Base-by-base conservation (phyloP, 2,113 vertebrate species). In the Oncorhynchus nerka region DNA sequence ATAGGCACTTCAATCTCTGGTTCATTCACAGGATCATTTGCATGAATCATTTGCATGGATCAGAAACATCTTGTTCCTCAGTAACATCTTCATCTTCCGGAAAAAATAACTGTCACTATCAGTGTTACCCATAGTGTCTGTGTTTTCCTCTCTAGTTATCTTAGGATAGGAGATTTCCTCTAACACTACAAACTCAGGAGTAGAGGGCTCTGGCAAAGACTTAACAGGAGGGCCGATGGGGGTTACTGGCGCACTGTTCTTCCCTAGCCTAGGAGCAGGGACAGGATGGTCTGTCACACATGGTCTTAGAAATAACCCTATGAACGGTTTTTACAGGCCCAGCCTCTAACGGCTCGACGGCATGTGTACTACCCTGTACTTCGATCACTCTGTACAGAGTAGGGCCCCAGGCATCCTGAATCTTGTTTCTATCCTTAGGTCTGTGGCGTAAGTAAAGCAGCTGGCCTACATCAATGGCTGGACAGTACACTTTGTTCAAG, bases 371-470 rank as follows among this genome's bases (percentile, higher is more conserved):
- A 13, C 68, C 78, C 11, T 65, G 68, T 2, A 79, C 28, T 4
- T 79, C 78, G 12, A 79, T 12, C 20, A 75, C 73, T n/a, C 62
- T 30, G 6, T 34, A 15, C 75, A 68, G n/a, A 48, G 24, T 1
- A 5, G 68, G 8, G 8, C 39, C 39, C 39, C 39, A 39, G 9
- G 39, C 8, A 39, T 6, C 68, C 20, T 79, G 66, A 15, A 79
- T 81, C 77, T 82, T 78, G 4, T 81, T 77, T 13, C 61, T 26
- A 1, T 72, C 76, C 30, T 74, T 71, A 19, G 77, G 13, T 45
- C 61, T 49, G 65, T 74, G 32, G 61, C 32, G 68, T 9, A 71
- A 65, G 34, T 34, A 34, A 34, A 34, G 6, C 34, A 34, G 34
- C 34, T 34, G 34, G 6, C 6, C 6, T 34, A 34, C 34, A 34